These are phyloP conservation scores for Chrysina gloriosa DNA, from an alignment of 2,888 invertebrate species.

Conservation along the genomic window DNA sequence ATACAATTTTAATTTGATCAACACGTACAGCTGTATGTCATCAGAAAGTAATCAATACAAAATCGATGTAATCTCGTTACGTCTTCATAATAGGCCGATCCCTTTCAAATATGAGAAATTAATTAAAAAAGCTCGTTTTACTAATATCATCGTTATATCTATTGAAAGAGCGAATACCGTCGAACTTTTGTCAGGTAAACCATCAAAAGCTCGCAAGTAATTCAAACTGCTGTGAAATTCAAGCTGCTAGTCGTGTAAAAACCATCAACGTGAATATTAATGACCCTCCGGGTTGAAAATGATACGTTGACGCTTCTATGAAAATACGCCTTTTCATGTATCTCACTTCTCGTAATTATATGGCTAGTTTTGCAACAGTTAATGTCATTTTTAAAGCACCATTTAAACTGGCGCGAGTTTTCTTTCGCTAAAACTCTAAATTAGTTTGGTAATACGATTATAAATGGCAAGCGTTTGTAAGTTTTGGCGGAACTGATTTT, in stretches of 20 bases:
- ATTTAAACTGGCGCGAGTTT: constrained; percentile 1
- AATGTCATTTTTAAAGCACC: constrained; percentile 14
- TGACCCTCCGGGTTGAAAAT: constrained; percentile 27
- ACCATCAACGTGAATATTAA: constrained; percentile 37
- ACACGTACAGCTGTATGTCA: neutral
- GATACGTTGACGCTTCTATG: constrained; percentile 12
- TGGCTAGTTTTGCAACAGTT: constrained; percentile 18
- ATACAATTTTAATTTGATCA: no score
- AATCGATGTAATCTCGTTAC: neutral
- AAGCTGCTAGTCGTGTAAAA: constrained; percentile 28
- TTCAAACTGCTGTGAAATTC: constrained; percentile 32
- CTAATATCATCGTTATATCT: neutral
- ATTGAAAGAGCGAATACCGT: constrained; percentile 9
- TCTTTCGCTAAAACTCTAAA: neutral
- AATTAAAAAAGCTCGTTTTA: neutral
- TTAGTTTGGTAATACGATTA: neutral
- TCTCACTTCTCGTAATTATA: constrained; percentile 13
- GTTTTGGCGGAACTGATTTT: no score
- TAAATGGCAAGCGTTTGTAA: no score
- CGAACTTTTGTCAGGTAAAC: constrained; percentile 22
- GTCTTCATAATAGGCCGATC: neutral
- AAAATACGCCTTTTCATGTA: neutral
- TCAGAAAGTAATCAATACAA: neutral
- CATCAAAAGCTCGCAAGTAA: constrained; percentile 31
- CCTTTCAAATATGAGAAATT: constrained; percentile 15